Base-by-base conservation (phyloP, 2,888 invertebrate genomes). In the Pristionchus exspectatus region DNA sequence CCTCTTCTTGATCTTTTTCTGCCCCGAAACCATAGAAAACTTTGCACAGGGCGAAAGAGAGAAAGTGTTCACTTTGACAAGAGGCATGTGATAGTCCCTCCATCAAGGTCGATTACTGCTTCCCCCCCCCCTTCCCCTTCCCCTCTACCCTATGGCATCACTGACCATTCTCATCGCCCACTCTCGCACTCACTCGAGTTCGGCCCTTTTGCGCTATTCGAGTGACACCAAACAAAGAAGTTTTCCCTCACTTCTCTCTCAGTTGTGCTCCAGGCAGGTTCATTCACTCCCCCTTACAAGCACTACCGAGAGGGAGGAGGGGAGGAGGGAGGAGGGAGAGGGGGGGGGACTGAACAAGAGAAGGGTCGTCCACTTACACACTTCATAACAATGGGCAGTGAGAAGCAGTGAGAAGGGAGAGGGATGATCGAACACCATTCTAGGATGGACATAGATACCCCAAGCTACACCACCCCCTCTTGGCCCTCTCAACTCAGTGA, bases 301-400 rank as follows among this genome's bases (percentile, higher is more conserved):
- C 44, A n/a, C 44, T 30, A 33, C 24, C 27, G 24, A 81, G 44
- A 38, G 81, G 30, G 16, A 81, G 18, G 12, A 38, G 27, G 81
- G 21, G 59, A 85, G 85, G 33, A n/a, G n/a, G n/a, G n/a, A n/a
- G n/a, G n/a, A n/a, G n/a, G n/a, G n/a, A n/a, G n/a, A n/a, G n/a
- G 54, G 33, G 85, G 59, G 33, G 85, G 54, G 59, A 85, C 18
- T 24, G 85, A 85, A 77, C 77, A 38, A 50, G 38, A 44, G 77
- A 30, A 24, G 77, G 38, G n/a, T 77, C 38, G 24, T 77, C 14
- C 38, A 21, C 24, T 38, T 77, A 10, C 50, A 10, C 50, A 74
- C 74, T 30, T 77, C 77, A 77, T 77, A 77, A 77, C 77, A 77
- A 74, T 74, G 33, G 24, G n/a, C 44, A 50, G 18, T 38, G 44